Base-by-base conservation (phyloP, 2,797 vertebrate genomes). In the Pempheris klunzingeri region DNA sequence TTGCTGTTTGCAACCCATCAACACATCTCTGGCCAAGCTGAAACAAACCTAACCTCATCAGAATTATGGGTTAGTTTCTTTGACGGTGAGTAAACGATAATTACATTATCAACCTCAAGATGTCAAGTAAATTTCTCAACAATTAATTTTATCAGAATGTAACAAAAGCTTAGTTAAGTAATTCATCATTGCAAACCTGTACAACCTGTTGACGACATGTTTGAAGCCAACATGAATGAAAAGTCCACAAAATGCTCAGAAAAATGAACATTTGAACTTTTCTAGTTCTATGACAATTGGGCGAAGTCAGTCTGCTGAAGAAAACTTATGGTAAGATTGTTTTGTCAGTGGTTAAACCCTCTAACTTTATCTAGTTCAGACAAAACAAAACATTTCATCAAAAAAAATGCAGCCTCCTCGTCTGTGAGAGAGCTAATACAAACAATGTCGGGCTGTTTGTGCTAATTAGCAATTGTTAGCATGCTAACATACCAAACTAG, bases 1-100 rank as follows among this genome's bases (percentile, higher is more conserved):
- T 78, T 81, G 79, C 63, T 79, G 46, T 84, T 85, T 79, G 78
- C 70, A 50, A 53, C 32, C 64, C 59, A 58, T 83, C 66, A 34
- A 43, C 68, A 67, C 78, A 49, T 65, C 49, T 77, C 41, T 9
- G 7, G n/a, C 61, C 38, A n/a, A 61, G 52, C 71, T 68, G 8
- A 81, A 81, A 71, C 64, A 73, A 83, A 78, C 61, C 44, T 38
- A 57, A 77, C 61, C 52, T 50, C n/a, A 17, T 30, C 11, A n/a
- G n/a, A 3, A 38, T 8, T 9, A 14, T n/a, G 28, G 52, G 24
- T 39, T 38, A 12, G 72, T 53, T 70, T 74, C 20, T 61, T 41
- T 71, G n/a, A 49, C 69, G 38, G 22, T 11, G 4, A 61, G 43
- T 32, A 5, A 14, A 32, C 7, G 7, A 28, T 46, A 17, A 11